Evolutionary conservation across 2,113 vertebrate species (phyloP), one percentile per base, ranked within the genome.

Genomic region (Colaptes auratus): DNA sequence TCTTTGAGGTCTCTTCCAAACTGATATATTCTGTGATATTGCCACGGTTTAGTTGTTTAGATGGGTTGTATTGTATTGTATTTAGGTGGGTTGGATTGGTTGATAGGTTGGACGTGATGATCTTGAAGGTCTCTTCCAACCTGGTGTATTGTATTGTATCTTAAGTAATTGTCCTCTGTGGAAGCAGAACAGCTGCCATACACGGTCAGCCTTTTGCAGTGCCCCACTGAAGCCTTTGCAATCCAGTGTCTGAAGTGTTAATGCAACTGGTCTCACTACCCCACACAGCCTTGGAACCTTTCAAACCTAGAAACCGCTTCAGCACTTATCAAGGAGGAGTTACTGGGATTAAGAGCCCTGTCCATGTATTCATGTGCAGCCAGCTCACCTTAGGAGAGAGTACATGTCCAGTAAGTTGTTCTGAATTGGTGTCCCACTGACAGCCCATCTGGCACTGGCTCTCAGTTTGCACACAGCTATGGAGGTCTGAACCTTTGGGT

Each of bases 361-460:
- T n/a, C 25, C 56, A 4, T 2, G 12, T 14, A 27, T 21, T 58
- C 21, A 21, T 0, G 0, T 35, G 35, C 23, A 58, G 58, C 31
- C 46, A 42, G 84, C 98, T 97, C 98, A 99, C 99, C 98, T 99
- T 42, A 99, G 97, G 82, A 99, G 98, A 0, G 99, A 98, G 93
- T 99, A 99, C 98, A 99, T 98, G 96, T 99, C 99, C 97, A 99
- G 88, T 79, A 99, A 95, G 97, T 99, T 99, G 97, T 99, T 99
- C 97, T 99, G 99, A 96, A 99, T 98, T 1, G 99, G 99, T 0
- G 99, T 99, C 12, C 99, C 99, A 0, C 99, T 99, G 76, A 99
- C 98, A 3, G 99, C 99, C 99, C 99, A 99, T 19, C 99, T 98
- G 31, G 98, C 98, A 2, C 5, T 69, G 9, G 99, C 98, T 83